Evolutionary conservation across 2,888 invertebrate genomes (phyloP).

Genomic region (Serripes groenlandicus): DNA sequence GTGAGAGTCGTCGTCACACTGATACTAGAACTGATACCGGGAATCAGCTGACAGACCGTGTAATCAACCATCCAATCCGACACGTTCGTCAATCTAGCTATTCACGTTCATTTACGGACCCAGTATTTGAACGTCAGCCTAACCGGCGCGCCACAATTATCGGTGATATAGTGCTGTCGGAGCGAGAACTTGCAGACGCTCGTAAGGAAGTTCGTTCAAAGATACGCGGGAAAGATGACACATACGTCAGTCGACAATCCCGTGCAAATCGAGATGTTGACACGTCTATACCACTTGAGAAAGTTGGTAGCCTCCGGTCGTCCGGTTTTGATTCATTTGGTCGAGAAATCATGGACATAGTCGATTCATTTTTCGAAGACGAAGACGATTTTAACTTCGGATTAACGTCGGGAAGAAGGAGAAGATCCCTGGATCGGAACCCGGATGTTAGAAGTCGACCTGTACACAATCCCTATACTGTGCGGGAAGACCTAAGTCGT

Average conservation of each 20-base stretch:
- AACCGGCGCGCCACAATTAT: conserved; percentile 51
- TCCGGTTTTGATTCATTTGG: conserved; percentile 38
- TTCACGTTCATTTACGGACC: conserved; percentile 41
- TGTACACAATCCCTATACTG: conserved; percentile 50
- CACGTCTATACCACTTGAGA: background rate
- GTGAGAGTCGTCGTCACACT: background rate
- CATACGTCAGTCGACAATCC: conserved; percentile 20
- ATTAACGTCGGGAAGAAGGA: background rate
- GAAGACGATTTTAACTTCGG: conserved; percentile 53
- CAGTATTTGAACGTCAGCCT: conserved; percentile 7
- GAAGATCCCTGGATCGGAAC: background rate
- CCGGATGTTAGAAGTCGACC: background rate
- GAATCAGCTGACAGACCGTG: conserved; percentile 16
- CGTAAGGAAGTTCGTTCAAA: conserved; percentile 45
- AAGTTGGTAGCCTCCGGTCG: background rate
- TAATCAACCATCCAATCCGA: conserved; percentile 45
- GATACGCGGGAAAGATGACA: conserved; percentile 49
- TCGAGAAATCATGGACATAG: conserved; percentile 50
- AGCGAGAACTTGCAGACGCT: conserved; percentile 44
- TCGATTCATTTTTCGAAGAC: conserved; percentile 57
- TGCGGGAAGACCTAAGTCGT: conserved; percentile 53
- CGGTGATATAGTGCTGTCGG: conserved; percentile 53
- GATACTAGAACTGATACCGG: background rate
- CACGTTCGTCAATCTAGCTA: conserved; percentile 29
- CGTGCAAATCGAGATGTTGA: background rate